A percentile compares a stretch with the other conserved stretches of the same genome.
Conservation (phyloP, 2,888 invertebrate species). For the Pyrgus malvae region DNA sequence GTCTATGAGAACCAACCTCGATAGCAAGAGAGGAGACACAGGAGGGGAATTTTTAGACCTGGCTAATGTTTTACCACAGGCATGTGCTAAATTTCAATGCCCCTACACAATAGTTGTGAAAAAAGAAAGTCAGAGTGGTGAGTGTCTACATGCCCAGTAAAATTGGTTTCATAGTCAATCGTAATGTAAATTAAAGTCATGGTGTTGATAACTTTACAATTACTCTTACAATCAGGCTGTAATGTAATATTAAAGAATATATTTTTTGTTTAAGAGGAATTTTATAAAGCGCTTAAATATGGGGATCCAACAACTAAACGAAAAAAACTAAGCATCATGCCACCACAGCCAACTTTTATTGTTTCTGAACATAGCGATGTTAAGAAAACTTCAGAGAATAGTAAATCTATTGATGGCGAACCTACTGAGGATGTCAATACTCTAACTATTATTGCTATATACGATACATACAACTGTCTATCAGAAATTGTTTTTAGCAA, state of each 20-base stretch:
- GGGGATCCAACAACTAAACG: conserved; percentile 31
- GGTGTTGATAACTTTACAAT: too few species aligned
- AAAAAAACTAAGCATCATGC: conserved; percentile 33
- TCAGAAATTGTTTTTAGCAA: conserved; percentile 44
- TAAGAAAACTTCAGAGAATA: conserved; percentile 5
- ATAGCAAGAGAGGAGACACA: conserved; percentile 7
- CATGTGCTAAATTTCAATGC: conserved; percentile 41
- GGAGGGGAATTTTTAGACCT: conserved; percentile 35
- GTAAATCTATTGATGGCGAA: conserved; percentile 1
- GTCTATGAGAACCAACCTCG: conserved; percentile 27
- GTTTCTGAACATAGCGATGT: conserved; percentile 3
- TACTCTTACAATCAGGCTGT: too few species aligned
- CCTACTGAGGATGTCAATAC: conserved; percentile 30
- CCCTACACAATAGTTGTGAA: conserved; percentile 39
- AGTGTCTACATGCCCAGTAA: too few species aligned
- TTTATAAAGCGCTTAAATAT: conserved; percentile 34
- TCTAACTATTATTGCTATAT: conserved; percentile 38
- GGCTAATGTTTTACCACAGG: conserved; percentile 36
- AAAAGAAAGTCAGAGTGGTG: conserved; percentile 38
- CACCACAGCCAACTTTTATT: conserved; percentile 2
- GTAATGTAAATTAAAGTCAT: too few species aligned
- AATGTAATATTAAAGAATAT: too few species aligned
- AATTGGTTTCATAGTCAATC: too few species aligned
- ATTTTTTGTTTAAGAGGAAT: conserved; percentile 38
- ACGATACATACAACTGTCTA: conserved; percentile 45